Evolutionary conservation across 2,888 invertebrate species (phyloP).

Genomic region (Pterostichus madidus): DNA sequence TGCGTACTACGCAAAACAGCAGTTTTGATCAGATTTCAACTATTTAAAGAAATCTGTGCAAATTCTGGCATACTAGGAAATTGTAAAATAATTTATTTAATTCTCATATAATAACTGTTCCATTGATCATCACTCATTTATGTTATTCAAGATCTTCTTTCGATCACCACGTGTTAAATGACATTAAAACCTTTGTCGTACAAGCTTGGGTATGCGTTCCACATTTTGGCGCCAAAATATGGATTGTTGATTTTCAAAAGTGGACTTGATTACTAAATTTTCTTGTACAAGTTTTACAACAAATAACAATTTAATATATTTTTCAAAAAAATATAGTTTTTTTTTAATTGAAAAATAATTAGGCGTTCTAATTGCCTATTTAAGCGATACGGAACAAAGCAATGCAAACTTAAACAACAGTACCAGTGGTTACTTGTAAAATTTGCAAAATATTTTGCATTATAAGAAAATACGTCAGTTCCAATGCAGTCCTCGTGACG

Average conservation of each 20-base stretch:
- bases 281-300: neutral
- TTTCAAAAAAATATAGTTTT: neutral
- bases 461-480: neutral
- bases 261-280: neutral
- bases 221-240: conserved; percentile 66
- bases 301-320: neutral
- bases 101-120: neutral
- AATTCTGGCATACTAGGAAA: neutral
- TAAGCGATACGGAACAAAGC: too few relatives aligned
- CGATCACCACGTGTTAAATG: conserved; percentile 65
- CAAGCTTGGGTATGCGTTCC: conserved; percentile 64
- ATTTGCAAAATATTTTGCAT: neutral
- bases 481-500: conserved; percentile 3
- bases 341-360: neutral
- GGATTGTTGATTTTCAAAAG: neutral
- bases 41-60: conserved; percentile 4
- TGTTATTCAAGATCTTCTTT: conserved; percentile 40
- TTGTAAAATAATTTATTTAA: conserved; percentile 39
- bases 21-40: conserved; percentile 34
- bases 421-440: conserved; percentile 11
- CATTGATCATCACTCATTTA: conserved; percentile 45
- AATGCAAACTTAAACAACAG: too few relatives aligned
- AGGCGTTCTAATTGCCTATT: too few relatives aligned
- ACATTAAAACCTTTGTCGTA: conserved; percentile 53
- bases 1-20: conserved; percentile 34